Evolutionary conservation across 2,888 invertebrate species (phyloP), one percentile per base, ranked within the genome.

Genomic region (Neria commutata): DNA sequence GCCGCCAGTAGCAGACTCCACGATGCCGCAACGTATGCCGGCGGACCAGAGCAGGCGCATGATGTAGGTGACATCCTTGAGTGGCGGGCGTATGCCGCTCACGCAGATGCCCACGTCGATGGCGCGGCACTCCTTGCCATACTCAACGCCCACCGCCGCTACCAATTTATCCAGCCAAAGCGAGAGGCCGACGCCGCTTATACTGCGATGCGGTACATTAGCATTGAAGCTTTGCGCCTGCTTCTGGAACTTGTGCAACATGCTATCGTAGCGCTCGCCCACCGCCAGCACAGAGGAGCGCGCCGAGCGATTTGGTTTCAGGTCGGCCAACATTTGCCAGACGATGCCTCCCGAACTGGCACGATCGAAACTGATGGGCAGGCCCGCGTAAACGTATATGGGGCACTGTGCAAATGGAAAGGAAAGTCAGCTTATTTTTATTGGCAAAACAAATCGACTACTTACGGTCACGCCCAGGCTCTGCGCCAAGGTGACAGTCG

Each of bases 191-290:
- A 90, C 92, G 0, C 91, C 93, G 59, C 81, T 78, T 3, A 79
- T 76, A 1, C 74, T 73, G 0, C 80, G 75, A 53, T 68, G 72
- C 1, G 79, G 73, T 46, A 78, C 64, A 1, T 72, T 73, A 1
- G 75, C 67, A 61, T 80, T 80, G 29, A 74, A 77, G 24, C 78
- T 77, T 60, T 81, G 81, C 1, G 79, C 81, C 56, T 81, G 80
- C 61, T 81, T 81, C 63, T 90, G 86, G 72, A 90, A 91, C 53
- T 88, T 86, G 54, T 86, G 83, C 14, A 97, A 86, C 83, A 96
- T 85, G 10, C 86, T 86, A 79, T 97, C 95, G 71, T 96, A 98
- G 68, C 95, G 87, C 37, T 96, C 95, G 0, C 97, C 97, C 6
- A 89, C 91, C 0, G 95, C 95, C 45, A 97, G 84, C 0, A 95